Percentiles rank a stretch among this genome's conserved stretches.
phyloP scores from a whole-genome alignment of 2,113 vertebrate species.

The Clinocottus analis region DNA sequence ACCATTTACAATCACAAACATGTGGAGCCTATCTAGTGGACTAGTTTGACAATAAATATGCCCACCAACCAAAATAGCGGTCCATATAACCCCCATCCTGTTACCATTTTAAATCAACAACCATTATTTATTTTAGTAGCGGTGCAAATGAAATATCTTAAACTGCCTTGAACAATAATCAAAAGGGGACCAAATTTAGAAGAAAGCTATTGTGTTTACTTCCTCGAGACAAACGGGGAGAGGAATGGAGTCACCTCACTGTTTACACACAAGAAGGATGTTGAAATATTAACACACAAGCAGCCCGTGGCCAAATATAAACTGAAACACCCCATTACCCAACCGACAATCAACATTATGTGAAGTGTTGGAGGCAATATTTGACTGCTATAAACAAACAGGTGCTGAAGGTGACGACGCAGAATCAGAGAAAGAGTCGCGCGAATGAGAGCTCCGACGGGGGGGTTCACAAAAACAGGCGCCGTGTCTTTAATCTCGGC shows the following conservation, averaged over 20 bases:
- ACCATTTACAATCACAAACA: neutral
- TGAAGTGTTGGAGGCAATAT: slow-evolving; percentile 5
- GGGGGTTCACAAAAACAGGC: neutral
- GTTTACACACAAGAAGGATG: slow-evolving; percentile 19
- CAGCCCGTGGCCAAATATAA: slow-evolving; percentile 26
- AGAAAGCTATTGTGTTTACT: slow-evolving; percentile 28
- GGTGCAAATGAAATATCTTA: slow-evolving; percentile 15
- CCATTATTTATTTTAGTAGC: slow-evolving; percentile 20
- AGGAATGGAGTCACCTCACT: slow-evolving; percentile 15
- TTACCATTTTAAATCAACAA: slow-evolving; percentile 4
- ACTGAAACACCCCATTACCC: neutral
- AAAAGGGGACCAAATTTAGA: slow-evolving; percentile 35
- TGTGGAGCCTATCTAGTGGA: neutral
- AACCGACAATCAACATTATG: slow-evolving; percentile 1
- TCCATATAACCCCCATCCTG: neutral
- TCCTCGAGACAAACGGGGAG: slow-evolving; percentile 26
- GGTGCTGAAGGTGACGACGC: neutral
- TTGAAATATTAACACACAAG: slow-evolving; percentile 35
- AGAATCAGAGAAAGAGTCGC: neutral
- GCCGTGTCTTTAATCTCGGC: slow-evolving; percentile 11
- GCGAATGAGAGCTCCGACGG: slow-evolving; percentile 8
- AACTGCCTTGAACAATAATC: slow-evolving; percentile 11
- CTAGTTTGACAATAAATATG: neutral
- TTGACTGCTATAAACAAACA: slow-evolving; percentile 19
- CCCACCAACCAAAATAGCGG: neutral